These are phyloP conservation scores for Eupelmus urozonus DNA, from an alignment of 2,888 invertebrate species.

Conservation along the genomic window DNA sequence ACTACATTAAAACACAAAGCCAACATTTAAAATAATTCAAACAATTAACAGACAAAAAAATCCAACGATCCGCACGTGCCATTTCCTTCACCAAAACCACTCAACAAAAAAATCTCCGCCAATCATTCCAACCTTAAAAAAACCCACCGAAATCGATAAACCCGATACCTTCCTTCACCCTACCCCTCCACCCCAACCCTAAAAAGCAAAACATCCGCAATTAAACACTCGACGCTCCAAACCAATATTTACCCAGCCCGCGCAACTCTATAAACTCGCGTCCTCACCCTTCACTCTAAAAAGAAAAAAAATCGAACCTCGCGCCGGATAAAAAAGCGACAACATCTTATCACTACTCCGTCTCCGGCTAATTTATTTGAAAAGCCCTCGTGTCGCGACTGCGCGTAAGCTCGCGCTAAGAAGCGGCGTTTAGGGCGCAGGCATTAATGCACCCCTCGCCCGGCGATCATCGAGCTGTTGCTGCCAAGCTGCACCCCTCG, in stretches of 20 bases:
- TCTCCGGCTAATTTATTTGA: slow-evolving; percentile 40
- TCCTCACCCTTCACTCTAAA: not conserved
- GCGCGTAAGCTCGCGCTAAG: not conserved
- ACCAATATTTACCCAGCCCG: slow-evolving; percentile 44
- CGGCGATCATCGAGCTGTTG: not conserved
- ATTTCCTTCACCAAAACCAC: no score
- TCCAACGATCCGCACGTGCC: no score
- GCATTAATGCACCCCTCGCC: slow-evolving; percentile 33
- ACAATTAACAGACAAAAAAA: no score
- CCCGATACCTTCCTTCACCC: not conserved
- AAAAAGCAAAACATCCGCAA: slow-evolving; percentile 34
- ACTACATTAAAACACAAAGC: no score
- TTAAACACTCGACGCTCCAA: slow-evolving; percentile 44
- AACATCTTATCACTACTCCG: slow-evolving; percentile 29
- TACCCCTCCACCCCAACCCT: not conserved
- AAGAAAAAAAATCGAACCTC: not conserved
- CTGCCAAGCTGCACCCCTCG: not conserved
- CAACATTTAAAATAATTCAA: no score
- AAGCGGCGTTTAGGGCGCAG: not conserved
- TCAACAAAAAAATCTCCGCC: no score
- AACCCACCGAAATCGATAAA: not conserved
- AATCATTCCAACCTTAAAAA: no score
- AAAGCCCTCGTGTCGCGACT: slow-evolving; percentile 19
- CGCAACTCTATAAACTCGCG: no score
- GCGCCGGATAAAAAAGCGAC: slow-evolving; percentile 1